phyloP scores from a whole-genome alignment of 2,888 invertebrate species.

The Acanthosoma haemorrhoidale region DNA sequence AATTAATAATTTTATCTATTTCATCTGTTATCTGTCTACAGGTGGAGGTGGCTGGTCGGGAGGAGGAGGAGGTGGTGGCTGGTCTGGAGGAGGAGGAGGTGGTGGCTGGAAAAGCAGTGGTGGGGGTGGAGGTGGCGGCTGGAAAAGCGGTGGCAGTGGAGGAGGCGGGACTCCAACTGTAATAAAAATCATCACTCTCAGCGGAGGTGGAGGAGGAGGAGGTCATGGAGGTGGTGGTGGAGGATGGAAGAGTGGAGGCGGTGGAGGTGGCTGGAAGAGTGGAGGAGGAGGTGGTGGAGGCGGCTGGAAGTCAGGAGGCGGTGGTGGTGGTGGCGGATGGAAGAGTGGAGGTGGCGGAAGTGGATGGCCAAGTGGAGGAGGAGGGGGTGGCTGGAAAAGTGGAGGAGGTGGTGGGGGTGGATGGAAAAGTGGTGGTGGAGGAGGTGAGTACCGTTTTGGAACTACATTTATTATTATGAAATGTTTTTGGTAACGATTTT shows the following conservation, averaged over 20 bases:
- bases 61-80: background rate
- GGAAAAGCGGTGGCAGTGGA: no score
- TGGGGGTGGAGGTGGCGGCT: slow-evolving; percentile 10
- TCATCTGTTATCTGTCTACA: no score
- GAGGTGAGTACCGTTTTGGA: no score
- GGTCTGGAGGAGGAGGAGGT: background rate
- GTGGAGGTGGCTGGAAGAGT: background rate
- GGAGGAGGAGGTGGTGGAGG: background rate
- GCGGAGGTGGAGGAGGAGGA: background rate
- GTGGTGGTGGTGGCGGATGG: background rate
- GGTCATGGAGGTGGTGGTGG: background rate
- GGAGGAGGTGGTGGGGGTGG: no score
- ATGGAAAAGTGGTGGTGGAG: background rate
- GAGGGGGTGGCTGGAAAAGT: no score
- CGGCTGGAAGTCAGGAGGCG: background rate
- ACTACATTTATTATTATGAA: no score
- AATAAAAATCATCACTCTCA: background rate
- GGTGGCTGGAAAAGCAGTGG: background rate
- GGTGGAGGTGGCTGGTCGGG: background rate
- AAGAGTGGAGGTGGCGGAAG: background rate
- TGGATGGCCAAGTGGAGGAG: background rate
- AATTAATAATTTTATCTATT: no score
- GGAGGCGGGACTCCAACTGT: background rate
- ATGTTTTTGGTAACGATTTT: no score
- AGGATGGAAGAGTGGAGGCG: background rate